Percentiles rank a stretch among this genome's conserved stretches.
Evolutionary conservation across 2,797 vertebrate species (phyloP).

Genomic region (Chloroceryle amazona): DNA sequence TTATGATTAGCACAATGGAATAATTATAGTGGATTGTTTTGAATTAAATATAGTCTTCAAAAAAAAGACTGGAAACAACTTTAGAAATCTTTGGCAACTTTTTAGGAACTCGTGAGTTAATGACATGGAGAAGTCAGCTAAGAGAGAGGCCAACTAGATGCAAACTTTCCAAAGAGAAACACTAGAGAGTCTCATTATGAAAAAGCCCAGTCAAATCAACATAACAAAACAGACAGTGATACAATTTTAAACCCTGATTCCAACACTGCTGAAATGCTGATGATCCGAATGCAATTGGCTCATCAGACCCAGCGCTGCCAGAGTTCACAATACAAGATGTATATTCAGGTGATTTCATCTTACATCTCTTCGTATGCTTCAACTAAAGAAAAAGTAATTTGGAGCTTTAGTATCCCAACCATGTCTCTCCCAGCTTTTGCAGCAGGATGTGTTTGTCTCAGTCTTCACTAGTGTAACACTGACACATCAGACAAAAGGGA

Average conservation of each 20-base stretch:
- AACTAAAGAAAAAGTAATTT: background rate
- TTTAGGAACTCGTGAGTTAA: background rate
- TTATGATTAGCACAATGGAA: background rate
- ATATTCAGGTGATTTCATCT: slow-evolving; percentile 18
- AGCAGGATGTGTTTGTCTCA: background rate
- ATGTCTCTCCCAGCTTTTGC: background rate
- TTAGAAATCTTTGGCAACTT: background rate
- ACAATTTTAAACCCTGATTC: background rate
- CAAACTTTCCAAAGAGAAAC: background rate
- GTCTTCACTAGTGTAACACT: background rate
- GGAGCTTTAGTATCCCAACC: background rate
- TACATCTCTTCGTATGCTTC: background rate
- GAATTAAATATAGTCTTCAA: background rate
- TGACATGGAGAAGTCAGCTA: background rate
- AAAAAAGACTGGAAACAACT: background rate
- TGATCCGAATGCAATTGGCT: background rate
- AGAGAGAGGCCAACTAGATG: background rate
- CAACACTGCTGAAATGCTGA: background rate
- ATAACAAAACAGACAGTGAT: background rate
- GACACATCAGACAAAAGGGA: background rate
- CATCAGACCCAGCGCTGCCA: background rate
- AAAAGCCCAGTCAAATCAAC: background rate
- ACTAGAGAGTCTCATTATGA: background rate
- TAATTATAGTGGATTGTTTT: background rate
- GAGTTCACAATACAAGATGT: background rate